Percentiles rank a stretch among this genome's conserved stretches.
Evolutionary conservation across 2,113 vertebrate species (phyloP).

Genomic region (Excalfactoria chinensis): DNA sequence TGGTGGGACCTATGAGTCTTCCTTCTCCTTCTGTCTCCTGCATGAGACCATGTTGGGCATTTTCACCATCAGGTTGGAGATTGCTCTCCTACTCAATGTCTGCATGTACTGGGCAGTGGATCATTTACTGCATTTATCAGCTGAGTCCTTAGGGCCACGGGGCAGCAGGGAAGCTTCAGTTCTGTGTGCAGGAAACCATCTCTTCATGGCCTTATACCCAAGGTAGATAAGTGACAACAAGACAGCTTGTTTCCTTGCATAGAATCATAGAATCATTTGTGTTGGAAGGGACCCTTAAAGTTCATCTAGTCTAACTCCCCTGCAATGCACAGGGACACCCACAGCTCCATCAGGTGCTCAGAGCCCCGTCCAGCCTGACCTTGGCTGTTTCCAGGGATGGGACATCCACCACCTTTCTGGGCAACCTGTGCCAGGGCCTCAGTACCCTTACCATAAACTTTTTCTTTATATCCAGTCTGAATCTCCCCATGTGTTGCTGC

Average conservation of each 20-base stretch:
- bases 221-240: neutral
- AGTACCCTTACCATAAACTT: no score
- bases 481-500: accelerated
- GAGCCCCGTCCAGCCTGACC: no score
- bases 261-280: no score
- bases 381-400: no score
- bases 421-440: no score
- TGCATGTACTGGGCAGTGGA: neutral
- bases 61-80: neutral
- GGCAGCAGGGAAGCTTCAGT: neutral
- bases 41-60: neutral
- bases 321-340: no score
- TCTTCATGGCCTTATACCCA: neutral
- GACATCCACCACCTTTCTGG: no score
- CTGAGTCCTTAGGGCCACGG: accelerated
- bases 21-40: neutral
- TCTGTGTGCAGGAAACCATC: neutral
- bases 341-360: no score
- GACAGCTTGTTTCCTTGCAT: neutral
- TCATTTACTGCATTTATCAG: neutral
- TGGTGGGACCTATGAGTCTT: neutral
- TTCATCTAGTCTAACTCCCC: no score
- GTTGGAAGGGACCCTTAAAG: no score
- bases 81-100: neutral
- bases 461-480: no score